Base-by-base conservation (phyloP, 2,113 vertebrate genomes). In the Trochalopteron elliotii region DNA sequence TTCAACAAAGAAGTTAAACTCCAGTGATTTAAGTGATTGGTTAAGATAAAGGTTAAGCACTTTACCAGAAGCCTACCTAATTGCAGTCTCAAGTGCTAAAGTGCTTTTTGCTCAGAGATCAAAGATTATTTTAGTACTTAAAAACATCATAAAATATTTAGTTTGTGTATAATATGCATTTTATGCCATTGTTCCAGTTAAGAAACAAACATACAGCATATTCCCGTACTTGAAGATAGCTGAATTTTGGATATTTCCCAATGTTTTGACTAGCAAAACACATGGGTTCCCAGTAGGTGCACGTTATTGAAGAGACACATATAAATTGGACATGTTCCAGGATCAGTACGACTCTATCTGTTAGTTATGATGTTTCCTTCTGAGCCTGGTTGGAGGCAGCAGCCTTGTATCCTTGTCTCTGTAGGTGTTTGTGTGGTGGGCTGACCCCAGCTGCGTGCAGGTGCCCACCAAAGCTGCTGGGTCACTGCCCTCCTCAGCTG, bases 261-360 rank as follows among this genome's bases (percentile, higher is more conserved):
- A 21, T 96, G 55, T 93, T 96, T 94, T 95, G 84, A 94, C 91
- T 96, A 69, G 55, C 84, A 90, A 79, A 95, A 39, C 67, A 80
- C 78, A 83, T 52, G 70, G 67, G 67, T 79, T 83, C 57, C 74
- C 77, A 24, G 16, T 89, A 90, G 42, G 70, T 79, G 67, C 71
- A 30, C 2, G 0, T 64, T 72, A 80, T 49, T 63, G 75, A 85
- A 83, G 78, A 87, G 70, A 85, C 33, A 67, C 35, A 44, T 11
- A 71, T 19, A 80, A 94, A 76, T 3, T 83, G 84, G 82, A 83
- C 72, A 42, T 44, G 79, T 85, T 90, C 91, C 91, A 93, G 80
- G 77, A 91, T 10, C n/a, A 63, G 25, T 25, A n/a, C 49, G 71
- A 63, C 59, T 96, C 65, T 70, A 3, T 30, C n/a, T 89, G 14